phyloP scores from a whole-genome alignment of 2,113 vertebrate genomes.

The Eclectus roratus region DNA sequence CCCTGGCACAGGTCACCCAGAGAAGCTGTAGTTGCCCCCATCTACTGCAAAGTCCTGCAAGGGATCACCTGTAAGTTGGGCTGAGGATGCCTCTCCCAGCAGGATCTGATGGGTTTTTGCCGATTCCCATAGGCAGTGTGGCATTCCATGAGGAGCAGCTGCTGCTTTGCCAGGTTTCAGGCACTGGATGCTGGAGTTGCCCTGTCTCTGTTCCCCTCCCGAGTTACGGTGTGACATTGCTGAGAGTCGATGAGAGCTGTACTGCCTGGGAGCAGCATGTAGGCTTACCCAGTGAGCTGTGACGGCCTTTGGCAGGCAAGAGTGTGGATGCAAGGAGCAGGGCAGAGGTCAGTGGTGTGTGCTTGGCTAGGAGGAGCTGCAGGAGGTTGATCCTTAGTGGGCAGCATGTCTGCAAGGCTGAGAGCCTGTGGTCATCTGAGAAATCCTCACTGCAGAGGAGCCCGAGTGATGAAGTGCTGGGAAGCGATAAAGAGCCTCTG shows the following conservation, averaged over 20 bases:
- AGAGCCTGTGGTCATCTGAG: neutral
- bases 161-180: neutral
- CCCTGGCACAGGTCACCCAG: neutral
- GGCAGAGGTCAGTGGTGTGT: accelerated
- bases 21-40: neutral
- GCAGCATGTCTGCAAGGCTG: neutral
- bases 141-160: accelerated
- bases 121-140: accelerated
- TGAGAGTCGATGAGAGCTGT: neutral
- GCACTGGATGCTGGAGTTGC: neutral
- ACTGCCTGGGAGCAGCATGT: neutral
- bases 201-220: neutral
- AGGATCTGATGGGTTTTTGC: neutral
- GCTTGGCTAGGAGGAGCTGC: neutral
- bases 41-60: neutral
- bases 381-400: accelerated
- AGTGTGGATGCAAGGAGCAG: accelerated
- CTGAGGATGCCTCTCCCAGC: neutral
- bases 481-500: neutral
- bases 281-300: neutral
- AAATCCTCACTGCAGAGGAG: neutral
- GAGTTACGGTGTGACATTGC: neutral
- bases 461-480: neutral
- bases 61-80: neutral
- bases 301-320: neutral